Evolutionary conservation across 2,113 vertebrate genomes (phyloP), one percentile per base, ranked within the genome.

Genomic region (Lethenteron camtschaticum): DNA sequence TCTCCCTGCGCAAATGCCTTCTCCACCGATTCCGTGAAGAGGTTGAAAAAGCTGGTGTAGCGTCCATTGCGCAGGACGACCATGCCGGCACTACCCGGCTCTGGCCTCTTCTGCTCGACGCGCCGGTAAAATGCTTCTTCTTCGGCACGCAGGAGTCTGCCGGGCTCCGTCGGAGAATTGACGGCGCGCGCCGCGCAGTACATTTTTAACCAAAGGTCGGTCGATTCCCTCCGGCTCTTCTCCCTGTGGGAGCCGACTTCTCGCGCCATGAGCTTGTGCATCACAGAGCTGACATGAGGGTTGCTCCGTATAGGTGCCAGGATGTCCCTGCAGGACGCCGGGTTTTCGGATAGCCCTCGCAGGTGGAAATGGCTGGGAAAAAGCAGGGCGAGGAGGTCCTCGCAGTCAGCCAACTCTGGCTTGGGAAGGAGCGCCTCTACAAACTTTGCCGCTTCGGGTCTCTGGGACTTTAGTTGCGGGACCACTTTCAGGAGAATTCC

Each of bases 291-390:
- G 6, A 74, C 75, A 13, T 77, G 79, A 57, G 75, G 71, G 66
- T 70, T n/a, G 9, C 24, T 76, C 63, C 56, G 59, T 10, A 60
- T 55, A 10, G 76, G 77, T 6, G 77, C 77, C 60, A 82, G 8
- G 71, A 82, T 78, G 63, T 82, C 78, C 75, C 72, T 81, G 74
- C 82, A 83, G 0, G 78, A 78, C 70, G 57, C 70, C 14, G 78
- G 76, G 69, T 81, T 84, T 73, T 83, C 78, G 2, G 81, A 86
- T 57, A 85, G 68, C 56, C 82, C 76, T 69, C 84, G 77, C 71
- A 80, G 79, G 72, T 84, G 83, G 72, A 86, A 86, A 77, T 84
- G 82, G 70, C 76, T 76, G n/a, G 84, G 82, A 68, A 84, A 85
- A 73, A 80, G 72, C 1, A 72, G 16, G 59, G 75, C 73, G 55